Base-by-base conservation (phyloP, 1,140 invertebrate species). In the Grapholita molesta region DNA sequence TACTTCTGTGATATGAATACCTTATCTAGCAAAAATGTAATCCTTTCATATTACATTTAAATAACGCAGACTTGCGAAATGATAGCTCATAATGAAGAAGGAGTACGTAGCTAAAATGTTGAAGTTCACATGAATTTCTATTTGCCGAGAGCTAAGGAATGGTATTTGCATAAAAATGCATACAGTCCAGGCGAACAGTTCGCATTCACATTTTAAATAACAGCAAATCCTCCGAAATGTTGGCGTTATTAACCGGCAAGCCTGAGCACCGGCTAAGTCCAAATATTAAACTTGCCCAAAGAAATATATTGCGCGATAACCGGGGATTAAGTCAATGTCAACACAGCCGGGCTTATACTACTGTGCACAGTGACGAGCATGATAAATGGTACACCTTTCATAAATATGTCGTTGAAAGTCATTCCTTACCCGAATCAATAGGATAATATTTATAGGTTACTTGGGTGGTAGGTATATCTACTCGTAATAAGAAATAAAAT, bases 251-350 rank as follows among this genome's bases (percentile, higher is more conserved):
- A 88, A 84, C 75, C 55, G 74, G 73, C 69, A 73, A 76, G 75
- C 74, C 76, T 75, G 18, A 48, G 77, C 76, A 71, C 69, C 69
- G 73, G 80, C 77, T 80, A 35, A 83, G 75, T 68, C 79, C 81
- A 82, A 87, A 85, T 87, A 87, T 89, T 85, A 89, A 89, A 89
- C 81, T 85, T 74, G 66, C 66, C 74, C 76, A 84, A 87, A 87
- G 85, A 89, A 82, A 84, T 82, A 83, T 86, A 89, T 85, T 87
- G 83, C 86, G 77, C 71, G 67, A 77, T 76, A 83, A 82, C 77
- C 72, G 72, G 33, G 84, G 86, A 87, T 89, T 87, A 87, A 75
- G 71, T 68, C 75, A 76, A 66, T 81, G 80, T 87, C 82, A 86
- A 88, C 82, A 82, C 66, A 78, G 79, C 77, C 73, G 74, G 78